These are phyloP conservation scores for Amblyjoppa proteus DNA, from an alignment of 2,888 invertebrate species.

Conservation along the genomic window DNA sequence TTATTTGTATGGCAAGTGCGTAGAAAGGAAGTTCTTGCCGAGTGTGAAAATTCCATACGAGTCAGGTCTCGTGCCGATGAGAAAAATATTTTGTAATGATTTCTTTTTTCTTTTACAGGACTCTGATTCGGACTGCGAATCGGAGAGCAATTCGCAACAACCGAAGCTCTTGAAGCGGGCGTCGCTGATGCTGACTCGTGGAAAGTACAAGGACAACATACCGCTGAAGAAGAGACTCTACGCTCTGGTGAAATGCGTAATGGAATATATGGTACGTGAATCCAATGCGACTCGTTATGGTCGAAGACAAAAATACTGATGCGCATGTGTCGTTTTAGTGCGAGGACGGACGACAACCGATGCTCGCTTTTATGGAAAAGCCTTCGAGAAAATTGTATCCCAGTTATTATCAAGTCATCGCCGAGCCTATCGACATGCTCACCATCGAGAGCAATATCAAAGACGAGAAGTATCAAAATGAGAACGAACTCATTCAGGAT, in stretches of 20 bases:
- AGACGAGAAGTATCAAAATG: slow-evolving; percentile 87
- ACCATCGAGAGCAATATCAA: slow-evolving; percentile 97
- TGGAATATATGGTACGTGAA: slow-evolving; percentile 88
- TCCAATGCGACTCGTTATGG: slow-evolving; percentile 63
- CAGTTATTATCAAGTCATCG: slow-evolving; percentile 97
- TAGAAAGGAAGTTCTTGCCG: too few species aligned
- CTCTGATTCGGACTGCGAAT: slow-evolving; percentile 83
- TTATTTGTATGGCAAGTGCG: too few species aligned
- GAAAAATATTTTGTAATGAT: background rate
- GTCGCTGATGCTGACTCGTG: slow-evolving; percentile 83
- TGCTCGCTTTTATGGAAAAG: slow-evolving; percentile 97
- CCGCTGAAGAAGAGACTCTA: slow-evolving; percentile 93
- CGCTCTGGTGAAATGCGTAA: slow-evolving; percentile 91
- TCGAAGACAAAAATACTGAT: slow-evolving; percentile 54
- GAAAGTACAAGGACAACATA: slow-evolving; percentile 86
- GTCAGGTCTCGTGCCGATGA: too few species aligned
- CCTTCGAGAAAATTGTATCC: slow-evolving; percentile 98
- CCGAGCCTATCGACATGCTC: slow-evolving; percentile 97
- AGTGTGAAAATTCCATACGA: too few species aligned
- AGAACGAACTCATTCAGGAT: slow-evolving; percentile 88
- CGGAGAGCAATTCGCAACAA: slow-evolving; percentile 80
- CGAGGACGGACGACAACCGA: slow-evolving; percentile 93
- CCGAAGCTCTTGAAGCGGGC: slow-evolving; percentile 83
- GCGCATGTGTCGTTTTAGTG: slow-evolving; percentile 85
- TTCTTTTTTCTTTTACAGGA: slow-evolving; percentile 73